Conservation (phyloP, 2,797 vertebrate species). For the Hippopotamyrus pictus region DNA sequence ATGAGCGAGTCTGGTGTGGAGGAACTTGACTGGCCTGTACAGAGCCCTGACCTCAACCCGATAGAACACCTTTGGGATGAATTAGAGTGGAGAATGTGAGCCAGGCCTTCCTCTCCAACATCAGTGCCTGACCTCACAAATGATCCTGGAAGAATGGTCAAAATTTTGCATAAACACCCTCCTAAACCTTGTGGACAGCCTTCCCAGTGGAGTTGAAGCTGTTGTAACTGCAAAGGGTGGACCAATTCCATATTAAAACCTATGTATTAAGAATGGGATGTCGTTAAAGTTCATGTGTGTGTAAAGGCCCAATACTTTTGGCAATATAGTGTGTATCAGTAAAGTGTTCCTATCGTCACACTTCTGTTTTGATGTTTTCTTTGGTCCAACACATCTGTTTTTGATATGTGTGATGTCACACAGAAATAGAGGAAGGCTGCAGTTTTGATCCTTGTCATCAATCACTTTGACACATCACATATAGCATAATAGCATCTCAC, state of each 20-base stretch:
- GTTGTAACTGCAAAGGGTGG: not conserved
- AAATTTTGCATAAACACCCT: not conserved
- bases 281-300: not conserved
- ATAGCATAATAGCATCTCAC: not conserved
- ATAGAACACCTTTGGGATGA: not conserved
- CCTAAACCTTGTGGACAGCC: not conserved
- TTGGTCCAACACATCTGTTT: not conserved
- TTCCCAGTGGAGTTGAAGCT: not conserved
- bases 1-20: not conserved
- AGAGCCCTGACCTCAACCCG: not conserved
- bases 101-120: not conserved
- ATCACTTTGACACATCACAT: not conserved
- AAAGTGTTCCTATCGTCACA: not conserved
- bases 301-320: not conserved
- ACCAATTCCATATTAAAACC: not conserved
- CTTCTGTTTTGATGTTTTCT: not conserved
- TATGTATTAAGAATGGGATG: not conserved
- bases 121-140: not conserved
- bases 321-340: not conserved
- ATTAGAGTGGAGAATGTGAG: too few species aligned
- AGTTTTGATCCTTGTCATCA: not conserved
- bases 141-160: not conserved
- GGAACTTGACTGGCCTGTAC: not conserved
- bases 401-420: not conserved
- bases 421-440: not conserved